Evolutionary conservation across 2,797 vertebrate species (phyloP), one percentile per base, ranked within the genome.

Genomic region (Mormyrus hasselquistii): DNA sequence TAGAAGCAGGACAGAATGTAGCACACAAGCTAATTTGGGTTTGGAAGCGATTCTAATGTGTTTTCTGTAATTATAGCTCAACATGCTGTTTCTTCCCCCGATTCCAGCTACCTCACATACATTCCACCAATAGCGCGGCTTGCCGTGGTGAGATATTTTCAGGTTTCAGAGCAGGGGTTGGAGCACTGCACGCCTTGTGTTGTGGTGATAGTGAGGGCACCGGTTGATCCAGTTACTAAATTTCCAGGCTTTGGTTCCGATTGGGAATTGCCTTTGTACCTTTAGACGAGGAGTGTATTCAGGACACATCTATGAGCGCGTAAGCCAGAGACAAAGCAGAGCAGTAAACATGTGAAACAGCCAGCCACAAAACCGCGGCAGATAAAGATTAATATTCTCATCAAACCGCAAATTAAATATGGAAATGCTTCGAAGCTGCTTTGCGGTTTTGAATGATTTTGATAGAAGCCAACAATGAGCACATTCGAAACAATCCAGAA

Each of bases 61-160:
- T 88, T 59, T 91, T 47, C 76, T 91, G 89, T 92, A 93, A 93
- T 90, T 92, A 91, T 90, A 89, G 88, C 91, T 92, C 93, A 91
- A 91, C 86, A 82, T 92, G 92, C 92, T 88, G 83, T 91, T 92
- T 92, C 41, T 44, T n/a, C 73, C 73, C 38, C 73, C 2, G 2
- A 44, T 79, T 52, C 49, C 47, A 14, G 47, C 49, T 7, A 25
- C 9, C 22, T 86, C 83, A 16, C 83, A 50, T 34, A 34, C 47
- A 50, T 86, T 53, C 83, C 49, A 50, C 38, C 83, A 25, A 53
- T 53, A 86, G 1, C 0, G 19, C 83, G 29, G 50, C 47, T 44
- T 19, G 73, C 41, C 6, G 7, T 9, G 41, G 14, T 2, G 2
- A 41, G 73, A 79, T 76, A 76, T 76, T 76, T 76, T 19, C 69